Percentiles rank a stretch among this genome's conserved stretches.
Conservation (phyloP, 2,113 vertebrate species). For the Catharus minimus region DNA sequence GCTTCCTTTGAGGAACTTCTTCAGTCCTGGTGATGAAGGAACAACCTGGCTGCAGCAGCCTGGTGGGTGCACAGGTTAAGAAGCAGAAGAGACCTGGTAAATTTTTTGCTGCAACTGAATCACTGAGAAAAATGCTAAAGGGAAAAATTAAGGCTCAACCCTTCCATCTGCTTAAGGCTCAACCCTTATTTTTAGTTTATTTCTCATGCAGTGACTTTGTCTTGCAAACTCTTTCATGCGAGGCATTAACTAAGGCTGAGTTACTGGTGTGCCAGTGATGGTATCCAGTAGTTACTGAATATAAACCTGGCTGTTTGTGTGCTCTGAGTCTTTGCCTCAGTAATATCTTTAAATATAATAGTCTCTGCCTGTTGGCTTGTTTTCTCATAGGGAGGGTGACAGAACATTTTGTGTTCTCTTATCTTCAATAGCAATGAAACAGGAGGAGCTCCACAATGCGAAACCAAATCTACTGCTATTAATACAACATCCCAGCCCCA, state of each 20-base stretch:
- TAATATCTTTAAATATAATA: conserved; percentile 58
- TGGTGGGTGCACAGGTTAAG: not conserved
- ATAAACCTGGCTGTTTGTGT: conserved; percentile 61
- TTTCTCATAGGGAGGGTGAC: conserved; percentile 55
- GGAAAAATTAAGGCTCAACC: not conserved
- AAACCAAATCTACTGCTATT: conserved; percentile 81
- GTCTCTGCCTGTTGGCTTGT: conserved; percentile 49
- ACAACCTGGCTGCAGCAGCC: not conserved
- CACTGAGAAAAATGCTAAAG: not conserved
- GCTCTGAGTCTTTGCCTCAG: conserved; percentile 52
- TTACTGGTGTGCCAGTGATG: conserved; percentile 52
- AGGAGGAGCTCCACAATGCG: conserved; percentile 74
- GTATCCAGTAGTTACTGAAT: conserved; percentile 71
- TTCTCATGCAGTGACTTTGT: conserved; percentile 64
- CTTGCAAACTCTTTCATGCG: conserved; percentile 49
- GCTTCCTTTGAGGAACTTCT: not conserved
- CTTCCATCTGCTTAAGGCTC: not conserved
- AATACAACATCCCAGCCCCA: conserved; percentile 73
- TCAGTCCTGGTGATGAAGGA: not conserved
- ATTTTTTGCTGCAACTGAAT: not conserved
- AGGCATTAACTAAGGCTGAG: conserved; percentile 56
- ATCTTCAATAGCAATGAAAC: conserved; percentile 67
- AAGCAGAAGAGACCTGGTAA: not conserved
- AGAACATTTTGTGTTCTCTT: conserved; percentile 76
- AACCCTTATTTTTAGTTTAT: conserved; percentile 62